Conservation (phyloP, 2,113 vertebrate genomes). For the Sinocyclocheilus rhinocerous region DNA sequence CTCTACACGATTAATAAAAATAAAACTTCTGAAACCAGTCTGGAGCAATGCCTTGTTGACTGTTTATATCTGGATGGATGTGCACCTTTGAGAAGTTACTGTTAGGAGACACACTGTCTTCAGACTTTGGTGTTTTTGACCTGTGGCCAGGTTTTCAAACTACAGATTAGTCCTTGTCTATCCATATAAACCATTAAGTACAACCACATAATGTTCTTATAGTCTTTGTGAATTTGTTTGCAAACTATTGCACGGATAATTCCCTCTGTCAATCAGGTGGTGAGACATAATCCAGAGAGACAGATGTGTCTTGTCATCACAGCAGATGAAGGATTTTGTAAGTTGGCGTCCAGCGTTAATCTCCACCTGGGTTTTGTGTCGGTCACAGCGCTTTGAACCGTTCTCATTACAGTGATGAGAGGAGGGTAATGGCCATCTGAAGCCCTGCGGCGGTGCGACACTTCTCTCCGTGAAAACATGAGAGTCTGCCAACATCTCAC, state of each 20-base stretch:
- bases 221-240: not conserved
- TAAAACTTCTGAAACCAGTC: not conserved
- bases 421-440: conserved; percentile 31
- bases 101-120: not conserved
- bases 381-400: conserved; percentile 17
- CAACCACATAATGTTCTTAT: not conserved
- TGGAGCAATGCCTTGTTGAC: not conserved
- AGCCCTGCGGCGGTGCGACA: conserved; percentile 29
- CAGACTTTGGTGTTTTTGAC: not conserved
- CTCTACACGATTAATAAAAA: not conserved
- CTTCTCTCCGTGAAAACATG: conserved; percentile 15
- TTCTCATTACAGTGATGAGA: conserved; percentile 47
- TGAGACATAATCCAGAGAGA: not conserved
- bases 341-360: not conserved
- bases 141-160: not conserved
- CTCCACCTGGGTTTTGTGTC: conserved; percentile 4
- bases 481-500: conserved; percentile 36
- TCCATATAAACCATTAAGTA: not conserved
- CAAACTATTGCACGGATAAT: not conserved
- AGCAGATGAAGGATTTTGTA: conserved; percentile 12
- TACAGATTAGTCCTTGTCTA: not conserved
- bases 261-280: not conserved
- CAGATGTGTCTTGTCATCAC: not conserved
- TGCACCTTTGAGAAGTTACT: not conserved
- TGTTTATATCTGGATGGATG: not conserved